Base-by-base conservation (phyloP, 2,797 vertebrate species). In the Anomalospiza imberbis region DNA sequence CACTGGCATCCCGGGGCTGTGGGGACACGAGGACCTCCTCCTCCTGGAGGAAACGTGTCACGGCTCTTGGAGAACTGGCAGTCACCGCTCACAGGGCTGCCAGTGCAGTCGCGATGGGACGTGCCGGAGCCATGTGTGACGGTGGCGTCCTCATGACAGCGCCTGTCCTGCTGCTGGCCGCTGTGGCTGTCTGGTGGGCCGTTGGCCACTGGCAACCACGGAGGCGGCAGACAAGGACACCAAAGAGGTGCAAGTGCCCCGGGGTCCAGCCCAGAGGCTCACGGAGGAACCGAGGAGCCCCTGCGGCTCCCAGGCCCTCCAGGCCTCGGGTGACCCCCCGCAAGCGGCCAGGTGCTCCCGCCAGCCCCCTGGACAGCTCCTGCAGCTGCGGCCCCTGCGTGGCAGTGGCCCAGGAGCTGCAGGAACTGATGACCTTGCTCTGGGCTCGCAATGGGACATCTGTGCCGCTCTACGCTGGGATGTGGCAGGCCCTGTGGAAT, bases 1-100 rank as follows among this genome's bases (percentile, higher is more conserved):
- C 57, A 36, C 8, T 0, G 0, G 5, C 2, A 1, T n/a, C 12
- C 22, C 42, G 0, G 7, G 40, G 32, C 20, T 32, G 5, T 17
- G 55, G 61, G 60, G 75, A 44, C 48, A 3, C 0, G 12, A 38
- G 29, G 18, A 50, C 62, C 17, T 71, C n/a, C 29, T 0, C 3
- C 22, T 67, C 28, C 29, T 28, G 17, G 2, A 13, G 29, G 1
- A 28, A 45, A 38, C 0, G 2, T 12, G 11, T 1, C 1, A 9
- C 28, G 44, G 60, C 26, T 13, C 17, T 31, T 21, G 26, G 20
- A 40, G 74, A 73, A 36, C 9, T 10, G 17, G 50, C 34, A 26
- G 34, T 61, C 2, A 8, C 34, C 34, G 34, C 34, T 34, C 34
- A 34, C 34, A 34, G 34, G 34, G 53, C 19, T 21, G 31, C 53